Evolutionary conservation across 2,888 invertebrate genomes (phyloP), one percentile per base, ranked within the genome.

Genomic region (Pogonocherus hispidulus): DNA sequence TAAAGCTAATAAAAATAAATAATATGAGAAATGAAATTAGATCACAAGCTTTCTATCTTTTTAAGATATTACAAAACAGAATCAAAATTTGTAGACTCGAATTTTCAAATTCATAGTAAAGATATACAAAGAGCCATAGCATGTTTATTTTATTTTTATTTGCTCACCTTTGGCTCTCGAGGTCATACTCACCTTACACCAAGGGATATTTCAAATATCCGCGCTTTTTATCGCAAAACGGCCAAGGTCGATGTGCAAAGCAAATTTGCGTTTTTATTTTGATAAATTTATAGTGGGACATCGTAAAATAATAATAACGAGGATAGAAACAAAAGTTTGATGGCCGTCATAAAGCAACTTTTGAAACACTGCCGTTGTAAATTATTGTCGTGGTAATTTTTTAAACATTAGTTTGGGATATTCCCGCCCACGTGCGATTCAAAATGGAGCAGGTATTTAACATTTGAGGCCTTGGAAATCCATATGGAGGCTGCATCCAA

Each of bases 221-320:
- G 22, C 27, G 37, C 16, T 37, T 55, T 37, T 55, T 55, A 55
- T 55, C 55, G 19, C 37, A 37, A 22, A 19, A 37, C 35, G 9
- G 11, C 22, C 37, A 55, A 55, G 55, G 55, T 55, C 55, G 20
- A 20, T 14, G 37, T 55, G 55, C 55, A 20, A 8, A 37, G 55
- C 55, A 52, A 18, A 55, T 37, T 55, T 55, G 14, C 55, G 20
- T 37, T 55, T 55, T 55, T 37, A 20, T 32, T 54, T 54, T 54
- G 54, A 35, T 35, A 19, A 54, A 35, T 55, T 55, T 55, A 55
- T 20, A n/a, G 27, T 27, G 52, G 32, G 18, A 32, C 18, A 11
- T 19, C 16, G 18, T 52, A 52, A 52, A 52, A 20, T 22, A 49
- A 49, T 49, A 49, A 49, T 19, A 22, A 22, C n/a, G 19, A 22